Evolutionary conservation across 2,797 vertebrate species (phyloP).

Genomic region (Saguinus oedipus): DNA sequence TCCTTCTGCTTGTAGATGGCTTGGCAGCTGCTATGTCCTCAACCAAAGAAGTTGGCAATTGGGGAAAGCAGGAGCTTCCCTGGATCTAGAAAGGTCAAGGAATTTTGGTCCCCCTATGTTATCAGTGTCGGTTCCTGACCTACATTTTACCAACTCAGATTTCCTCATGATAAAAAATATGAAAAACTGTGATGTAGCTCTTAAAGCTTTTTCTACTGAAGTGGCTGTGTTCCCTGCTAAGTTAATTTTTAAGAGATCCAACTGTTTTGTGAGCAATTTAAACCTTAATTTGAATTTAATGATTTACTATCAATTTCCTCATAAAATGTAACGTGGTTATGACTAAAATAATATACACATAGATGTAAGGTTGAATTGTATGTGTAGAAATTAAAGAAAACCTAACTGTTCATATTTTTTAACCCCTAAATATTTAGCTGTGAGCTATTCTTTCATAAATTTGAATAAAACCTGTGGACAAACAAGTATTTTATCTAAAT

Average conservation of each 20-base stretch:
- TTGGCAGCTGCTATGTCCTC: neutral
- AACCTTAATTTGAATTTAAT: slow-evolving; percentile 42
- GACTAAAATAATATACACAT: neutral
- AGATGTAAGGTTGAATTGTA: neutral
- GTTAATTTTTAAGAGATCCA: neutral
- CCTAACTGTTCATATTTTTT: neutral
- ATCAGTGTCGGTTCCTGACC: neutral
- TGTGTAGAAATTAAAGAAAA: neutral
- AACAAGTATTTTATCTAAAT: neutral
- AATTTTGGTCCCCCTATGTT: neutral
- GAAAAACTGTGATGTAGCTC: neutral
- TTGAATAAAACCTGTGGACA: slow-evolving; percentile 2
- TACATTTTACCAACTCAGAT: neutral
- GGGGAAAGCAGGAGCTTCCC: neutral
- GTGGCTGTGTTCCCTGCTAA: neutral
- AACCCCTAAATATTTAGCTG: neutral
- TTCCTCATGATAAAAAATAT: neutral
- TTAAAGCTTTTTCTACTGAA: neutral
- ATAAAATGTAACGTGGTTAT: neutral
- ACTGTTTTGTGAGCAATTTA: slow-evolving; percentile 23
- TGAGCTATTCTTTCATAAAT: slow-evolving; percentile 10
- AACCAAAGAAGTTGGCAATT: neutral
- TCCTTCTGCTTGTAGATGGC: neutral
- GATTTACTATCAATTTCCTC: neutral
- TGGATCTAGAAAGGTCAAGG: neutral